Evolutionary conservation across 2,888 invertebrate genomes (phyloP).

Genomic region (Chrysotoxum bicinctum): DNA sequence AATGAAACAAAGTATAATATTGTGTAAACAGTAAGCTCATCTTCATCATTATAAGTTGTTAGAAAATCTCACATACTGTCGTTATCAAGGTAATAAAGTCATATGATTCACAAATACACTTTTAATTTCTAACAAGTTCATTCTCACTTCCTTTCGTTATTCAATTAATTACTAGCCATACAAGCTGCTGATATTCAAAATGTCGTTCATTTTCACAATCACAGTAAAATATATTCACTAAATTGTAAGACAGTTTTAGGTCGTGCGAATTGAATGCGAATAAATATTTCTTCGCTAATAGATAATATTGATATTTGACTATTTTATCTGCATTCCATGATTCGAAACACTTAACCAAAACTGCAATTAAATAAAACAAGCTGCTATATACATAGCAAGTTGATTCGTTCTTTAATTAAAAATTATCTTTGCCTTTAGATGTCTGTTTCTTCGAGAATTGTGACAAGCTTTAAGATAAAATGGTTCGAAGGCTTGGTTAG

Average conservation of each 20-base stretch:
- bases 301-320: conserved; percentile 24
- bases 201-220: conserved; percentile 17
- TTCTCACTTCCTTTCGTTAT: not conserved
- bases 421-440: conserved; percentile 30
- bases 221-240: conserved; percentile 2
- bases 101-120: not conserved
- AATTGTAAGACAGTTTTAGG: conserved; percentile 39
- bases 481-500: conserved; percentile 30
- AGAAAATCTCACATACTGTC: not conserved
- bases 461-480: conserved; percentile 37
- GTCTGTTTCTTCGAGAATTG: not conserved
- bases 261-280: conserved; percentile 41
- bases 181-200: not conserved
- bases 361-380: conserved; percentile 39
- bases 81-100: not conserved
- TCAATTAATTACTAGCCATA: not conserved
- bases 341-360: conserved; percentile 13
- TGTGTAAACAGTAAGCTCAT: not conserved
- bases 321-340: conserved; percentile 31
- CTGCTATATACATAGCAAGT: conserved; percentile 46
- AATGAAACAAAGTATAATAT: not conserved
- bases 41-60: not conserved
- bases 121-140: not conserved
- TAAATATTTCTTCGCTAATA: conserved; percentile 1
- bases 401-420: conserved; percentile 58